Conservation (phyloP, 2,888 invertebrate genomes). For the Branchellion lobata region DNA sequence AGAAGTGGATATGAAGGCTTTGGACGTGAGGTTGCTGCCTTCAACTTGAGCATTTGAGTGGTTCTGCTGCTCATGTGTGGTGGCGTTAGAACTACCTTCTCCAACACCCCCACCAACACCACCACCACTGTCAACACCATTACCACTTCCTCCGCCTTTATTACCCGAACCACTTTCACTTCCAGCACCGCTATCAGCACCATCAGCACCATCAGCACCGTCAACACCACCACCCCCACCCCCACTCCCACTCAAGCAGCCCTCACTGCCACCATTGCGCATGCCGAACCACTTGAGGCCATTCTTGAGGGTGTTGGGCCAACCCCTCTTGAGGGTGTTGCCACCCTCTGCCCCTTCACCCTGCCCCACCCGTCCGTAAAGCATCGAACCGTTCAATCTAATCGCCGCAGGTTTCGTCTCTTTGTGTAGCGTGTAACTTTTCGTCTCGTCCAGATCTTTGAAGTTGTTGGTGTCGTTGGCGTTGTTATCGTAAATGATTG, state of each 20-base stretch:
- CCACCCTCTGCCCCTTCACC: not conserved
- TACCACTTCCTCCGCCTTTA: not conserved
- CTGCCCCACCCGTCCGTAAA: not conserved
- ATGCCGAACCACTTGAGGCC: slow-evolving; percentile 8
- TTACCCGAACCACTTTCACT: not conserved
- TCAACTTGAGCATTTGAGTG: too few relatives aligned
- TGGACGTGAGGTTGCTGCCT: too few relatives aligned
- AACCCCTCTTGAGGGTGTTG: slow-evolving; percentile 15
- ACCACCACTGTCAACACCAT: not conserved
- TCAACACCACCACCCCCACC: not conserved
- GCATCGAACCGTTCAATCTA: slow-evolving; percentile 8
- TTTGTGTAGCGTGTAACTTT: too few relatives aligned
- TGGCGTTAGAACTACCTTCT: not conserved
- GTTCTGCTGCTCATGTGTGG: too few relatives aligned
- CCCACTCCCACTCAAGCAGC: not conserved
- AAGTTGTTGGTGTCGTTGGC: too few relatives aligned
- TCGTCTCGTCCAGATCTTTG: too few relatives aligned
- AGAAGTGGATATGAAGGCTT: too few relatives aligned
- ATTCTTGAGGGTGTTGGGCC: slow-evolving; percentile 31
- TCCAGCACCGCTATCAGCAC: not conserved
- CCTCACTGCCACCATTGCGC: not conserved
- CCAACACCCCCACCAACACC: not conserved
- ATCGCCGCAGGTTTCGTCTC: too few relatives aligned
- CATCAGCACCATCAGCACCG: not conserved
- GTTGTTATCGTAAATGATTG: too few relatives aligned